These are phyloP conservation scores for Siniperca knerii DNA, from an alignment of 2,113 vertebrate species.

Conservation along the genomic window DNA sequence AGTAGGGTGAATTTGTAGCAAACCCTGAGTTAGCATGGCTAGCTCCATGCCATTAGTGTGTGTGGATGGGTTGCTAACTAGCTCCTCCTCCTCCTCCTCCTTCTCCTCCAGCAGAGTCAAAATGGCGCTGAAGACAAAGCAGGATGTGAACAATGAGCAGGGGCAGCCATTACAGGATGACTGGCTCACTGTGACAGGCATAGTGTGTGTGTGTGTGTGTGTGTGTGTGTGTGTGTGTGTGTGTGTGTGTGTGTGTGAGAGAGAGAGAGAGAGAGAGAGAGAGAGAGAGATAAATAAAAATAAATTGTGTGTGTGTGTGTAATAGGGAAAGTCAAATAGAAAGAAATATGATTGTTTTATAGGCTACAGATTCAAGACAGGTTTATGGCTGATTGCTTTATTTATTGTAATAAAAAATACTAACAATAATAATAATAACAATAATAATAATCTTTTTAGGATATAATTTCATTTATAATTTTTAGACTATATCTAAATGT, in stretches of 20 bases:
- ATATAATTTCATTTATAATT: neutral
- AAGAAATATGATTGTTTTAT: neutral
- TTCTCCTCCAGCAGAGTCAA: conserved; percentile 79
- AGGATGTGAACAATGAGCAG: conserved; percentile 87
- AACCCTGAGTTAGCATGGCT: conserved; percentile 26
- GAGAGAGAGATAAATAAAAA: neutral
- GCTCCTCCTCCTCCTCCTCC: conserved; percentile 39
- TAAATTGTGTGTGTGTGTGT: neutral
- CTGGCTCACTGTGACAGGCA: conserved; percentile 66
- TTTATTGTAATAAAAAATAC: neutral
- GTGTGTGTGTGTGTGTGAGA: neutral
- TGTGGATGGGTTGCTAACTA: conserved; percentile 8
- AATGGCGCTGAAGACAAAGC: conserved; percentile 90
- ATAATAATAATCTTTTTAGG: neutral
- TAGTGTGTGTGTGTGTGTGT: conserved; percentile 14
- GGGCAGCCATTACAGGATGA: conserved; percentile 86
- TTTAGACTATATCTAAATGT: neutral
- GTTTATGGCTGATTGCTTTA: neutral
- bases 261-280: neutral
- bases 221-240: conserved; percentile 5
- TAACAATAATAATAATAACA: neutral
- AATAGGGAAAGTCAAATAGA: conserved; percentile 1
- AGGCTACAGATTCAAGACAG: neutral
- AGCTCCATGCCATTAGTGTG: conserved; percentile 29
- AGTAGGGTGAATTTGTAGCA: neutral